Percentiles rank a stretch among this genome's conserved stretches.
Conservation (phyloP, 1,140 invertebrate species). For the Anoplolepis gracilipes region DNA sequence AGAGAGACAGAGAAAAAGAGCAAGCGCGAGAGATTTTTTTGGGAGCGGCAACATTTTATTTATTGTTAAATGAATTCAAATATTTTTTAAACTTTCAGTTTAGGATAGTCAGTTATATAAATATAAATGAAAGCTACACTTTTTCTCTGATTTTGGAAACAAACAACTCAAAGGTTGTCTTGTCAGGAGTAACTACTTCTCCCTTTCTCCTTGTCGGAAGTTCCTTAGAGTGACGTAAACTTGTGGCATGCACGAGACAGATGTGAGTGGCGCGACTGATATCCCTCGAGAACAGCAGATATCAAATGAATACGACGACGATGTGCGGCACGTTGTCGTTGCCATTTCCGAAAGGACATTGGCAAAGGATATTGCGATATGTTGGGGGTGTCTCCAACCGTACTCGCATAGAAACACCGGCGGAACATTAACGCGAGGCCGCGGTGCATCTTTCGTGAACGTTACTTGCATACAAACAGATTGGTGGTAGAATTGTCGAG, state of each 20-base stretch:
- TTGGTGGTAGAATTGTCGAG: conserved; percentile 44
- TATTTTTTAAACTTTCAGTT: too few species aligned
- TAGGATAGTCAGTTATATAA: background rate
- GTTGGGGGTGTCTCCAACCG: conserved; percentile 27
- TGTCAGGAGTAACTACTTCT: conserved; percentile 29
- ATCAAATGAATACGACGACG: conserved; percentile 55
- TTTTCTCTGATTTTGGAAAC: conserved; percentile 18
- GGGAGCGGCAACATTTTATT: too few species aligned
- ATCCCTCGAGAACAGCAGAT: conserved; percentile 39
- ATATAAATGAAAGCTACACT: background rate
- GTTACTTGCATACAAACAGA: background rate
- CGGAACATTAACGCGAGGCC: conserved; percentile 50
- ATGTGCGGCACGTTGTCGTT: conserved; percentile 40
- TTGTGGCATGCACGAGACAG: conserved; percentile 36
- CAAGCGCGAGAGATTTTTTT: too few species aligned
- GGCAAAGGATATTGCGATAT: conserved; percentile 67
- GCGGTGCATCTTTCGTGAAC: conserved; percentile 51
- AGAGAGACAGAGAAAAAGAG: too few species aligned
- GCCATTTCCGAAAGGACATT: conserved; percentile 61
- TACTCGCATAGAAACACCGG: conserved; percentile 29
- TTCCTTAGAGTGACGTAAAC: conserved; percentile 36
- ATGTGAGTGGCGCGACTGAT: conserved; percentile 29
- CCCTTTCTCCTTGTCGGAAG: conserved; percentile 23
- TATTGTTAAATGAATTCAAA: too few species aligned
- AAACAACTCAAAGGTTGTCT: conserved; percentile 23